A percentile compares a stretch with the other conserved stretches of the same genome.
Evolutionary conservation across 2,113 vertebrate species (phyloP).

Genomic region (Chaenogobius annularis): DNA sequence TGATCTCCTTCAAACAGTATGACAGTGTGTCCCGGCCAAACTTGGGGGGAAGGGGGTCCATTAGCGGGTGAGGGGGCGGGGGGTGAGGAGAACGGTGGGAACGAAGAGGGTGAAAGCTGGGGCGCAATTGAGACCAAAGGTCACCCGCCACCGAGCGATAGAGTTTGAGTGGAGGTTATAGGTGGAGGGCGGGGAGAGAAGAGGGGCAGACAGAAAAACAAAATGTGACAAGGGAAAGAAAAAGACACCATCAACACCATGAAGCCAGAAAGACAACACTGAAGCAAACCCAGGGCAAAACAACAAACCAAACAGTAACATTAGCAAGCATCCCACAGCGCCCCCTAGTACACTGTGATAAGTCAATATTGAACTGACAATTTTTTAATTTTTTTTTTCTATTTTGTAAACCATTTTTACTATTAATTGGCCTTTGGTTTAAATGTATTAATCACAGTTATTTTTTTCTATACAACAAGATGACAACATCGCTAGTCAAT

Average conservation of each 20-base stretch:
- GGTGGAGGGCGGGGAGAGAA: conserved; percentile 28
- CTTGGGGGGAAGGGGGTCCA: conserved; percentile 87
- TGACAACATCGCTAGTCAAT: neutral
- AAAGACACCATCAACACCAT: conserved; percentile 81
- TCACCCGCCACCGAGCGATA: conserved; percentile 57
- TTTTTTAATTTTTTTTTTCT: no score
- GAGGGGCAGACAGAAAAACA: conserved; percentile 39
- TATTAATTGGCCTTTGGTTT: no score
- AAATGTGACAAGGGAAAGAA: conserved; percentile 74
- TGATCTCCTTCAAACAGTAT: conserved; percentile 94
- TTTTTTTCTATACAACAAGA: no score
- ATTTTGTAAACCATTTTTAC: no score
- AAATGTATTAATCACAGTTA: no score
- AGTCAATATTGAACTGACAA: conserved; percentile 12
- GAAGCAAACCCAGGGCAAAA: conserved; percentile 57
- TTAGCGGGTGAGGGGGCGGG: conserved; percentile 81
- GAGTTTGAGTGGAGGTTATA: conserved; percentile 27
- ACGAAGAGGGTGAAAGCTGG: conserved; percentile 69
- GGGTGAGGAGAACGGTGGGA: conserved; percentile 74
- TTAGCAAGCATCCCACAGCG: conserved; percentile 19
- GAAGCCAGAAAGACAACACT: conserved; percentile 70
- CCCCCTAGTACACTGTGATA: conserved; percentile 13
- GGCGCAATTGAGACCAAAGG: conserved; percentile 41
- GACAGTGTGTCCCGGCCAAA: conserved; percentile 89
- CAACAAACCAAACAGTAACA: conserved; percentile 36